phyloP scores from a whole-genome alignment of 2,113 vertebrate genomes.

The Illadopsis cleaveri region DNA sequence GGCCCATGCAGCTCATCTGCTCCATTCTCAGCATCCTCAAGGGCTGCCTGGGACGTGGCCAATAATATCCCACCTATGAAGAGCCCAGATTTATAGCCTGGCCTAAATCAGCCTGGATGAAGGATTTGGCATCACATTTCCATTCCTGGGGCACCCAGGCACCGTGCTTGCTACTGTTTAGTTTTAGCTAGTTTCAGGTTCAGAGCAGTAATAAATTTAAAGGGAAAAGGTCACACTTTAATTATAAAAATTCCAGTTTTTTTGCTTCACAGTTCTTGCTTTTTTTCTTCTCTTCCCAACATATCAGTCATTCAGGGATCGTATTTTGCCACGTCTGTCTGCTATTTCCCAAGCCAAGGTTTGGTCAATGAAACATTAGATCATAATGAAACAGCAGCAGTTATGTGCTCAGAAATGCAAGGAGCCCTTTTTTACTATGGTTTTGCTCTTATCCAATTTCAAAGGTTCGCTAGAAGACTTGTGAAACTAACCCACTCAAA shows the following conservation, averaged over 20 bases:
- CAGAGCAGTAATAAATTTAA: background rate
- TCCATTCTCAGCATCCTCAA: background rate
- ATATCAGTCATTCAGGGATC: background rate
- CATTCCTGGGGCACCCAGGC: background rate
- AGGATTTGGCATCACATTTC: background rate
- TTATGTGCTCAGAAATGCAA: slow-evolving; percentile 30
- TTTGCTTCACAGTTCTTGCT: background rate
- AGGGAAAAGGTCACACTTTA: background rate
- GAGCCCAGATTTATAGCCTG: background rate
- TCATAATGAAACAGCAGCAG: slow-evolving; percentile 36
- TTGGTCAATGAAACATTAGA: slow-evolving; percentile 46
- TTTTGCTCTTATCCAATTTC: slow-evolving; percentile 58
- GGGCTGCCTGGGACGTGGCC: background rate
- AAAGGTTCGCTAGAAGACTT: slow-evolving; percentile 42
- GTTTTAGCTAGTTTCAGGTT: background rate
- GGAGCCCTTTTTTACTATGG: slow-evolving; percentile 26
- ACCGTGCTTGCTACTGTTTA: background rate
- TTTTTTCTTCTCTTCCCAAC: background rate
- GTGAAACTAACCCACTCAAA: slow-evolving; percentile 54
- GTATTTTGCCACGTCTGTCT: background rate
- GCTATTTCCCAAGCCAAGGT: background rate
- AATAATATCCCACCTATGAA: background rate
- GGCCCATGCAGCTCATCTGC: background rate
- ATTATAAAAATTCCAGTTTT: background rate
- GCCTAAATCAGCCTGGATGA: background rate